Percentiles rank a stretch among this genome's conserved stretches.
Evolutionary conservation across 2,888 invertebrate species (phyloP).

Genomic region (Andrena haemorrhoa): DNA sequence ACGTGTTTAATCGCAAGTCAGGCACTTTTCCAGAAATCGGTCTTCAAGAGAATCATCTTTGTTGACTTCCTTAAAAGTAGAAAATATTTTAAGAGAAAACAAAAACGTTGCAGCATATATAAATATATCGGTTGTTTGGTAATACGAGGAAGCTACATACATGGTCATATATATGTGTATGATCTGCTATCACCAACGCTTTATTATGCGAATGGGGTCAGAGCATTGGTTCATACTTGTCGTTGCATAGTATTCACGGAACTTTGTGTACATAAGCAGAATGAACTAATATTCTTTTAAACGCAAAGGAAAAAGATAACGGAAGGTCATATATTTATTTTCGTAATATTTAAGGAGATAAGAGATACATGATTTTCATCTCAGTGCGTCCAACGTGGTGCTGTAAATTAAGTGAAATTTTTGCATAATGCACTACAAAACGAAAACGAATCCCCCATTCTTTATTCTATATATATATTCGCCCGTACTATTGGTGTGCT

Average conservation of each 20-base stretch:
- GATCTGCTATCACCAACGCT: slow-evolving; percentile 57
- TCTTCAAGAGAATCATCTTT: slow-evolving; percentile 51
- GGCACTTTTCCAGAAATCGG: slow-evolving; percentile 37
- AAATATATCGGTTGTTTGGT: slow-evolving; percentile 55
- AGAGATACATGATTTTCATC: slow-evolving; percentile 55
- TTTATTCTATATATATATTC: slow-evolving; percentile 46
- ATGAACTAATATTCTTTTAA: slow-evolving; percentile 64
- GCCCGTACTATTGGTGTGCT: slow-evolving; percentile 39
- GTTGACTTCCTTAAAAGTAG: slow-evolving; percentile 57
- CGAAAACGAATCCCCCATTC: slow-evolving; percentile 45
- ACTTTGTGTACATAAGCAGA: slow-evolving; percentile 60
- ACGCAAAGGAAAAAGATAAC: slow-evolving; percentile 33
- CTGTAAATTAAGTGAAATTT: slow-evolving; percentile 57
- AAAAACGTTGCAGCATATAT: slow-evolving; percentile 32
- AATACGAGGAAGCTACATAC: slow-evolving; percentile 57
- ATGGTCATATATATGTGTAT: slow-evolving; percentile 16
- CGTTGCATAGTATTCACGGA: slow-evolving; percentile 54
- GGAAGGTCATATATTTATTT: slow-evolving; percentile 64
- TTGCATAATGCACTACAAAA: slow-evolving; percentile 48
- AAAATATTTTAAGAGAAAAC: slow-evolving; percentile 51
- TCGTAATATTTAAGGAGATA: slow-evolving; percentile 63
- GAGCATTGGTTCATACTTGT: slow-evolving; percentile 59
- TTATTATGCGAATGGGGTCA: slow-evolving; percentile 59
- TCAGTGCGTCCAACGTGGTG: slow-evolving; percentile 55
- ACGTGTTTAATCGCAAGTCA: slow-evolving; percentile 48